Evolutionary conservation across 2,888 invertebrate species (phyloP).

Genomic region (Drosophila kanekoi): DNA sequence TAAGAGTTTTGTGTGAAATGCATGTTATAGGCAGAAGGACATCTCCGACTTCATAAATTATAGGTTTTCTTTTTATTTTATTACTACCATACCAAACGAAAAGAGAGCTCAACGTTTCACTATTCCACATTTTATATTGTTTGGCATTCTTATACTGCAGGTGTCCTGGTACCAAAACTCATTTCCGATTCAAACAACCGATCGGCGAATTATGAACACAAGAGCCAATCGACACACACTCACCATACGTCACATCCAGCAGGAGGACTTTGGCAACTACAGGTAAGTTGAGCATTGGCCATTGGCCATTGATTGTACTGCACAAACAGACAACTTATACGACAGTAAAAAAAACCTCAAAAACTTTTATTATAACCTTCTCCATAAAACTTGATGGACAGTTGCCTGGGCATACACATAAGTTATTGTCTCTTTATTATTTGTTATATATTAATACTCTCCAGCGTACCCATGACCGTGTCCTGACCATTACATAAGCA

Average conservation of each 20-base stretch:
- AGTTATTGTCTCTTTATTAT: slow-evolving; percentile 43
- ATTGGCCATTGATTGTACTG: slow-evolving; percentile 3
- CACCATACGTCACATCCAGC: slow-evolving; percentile 88
- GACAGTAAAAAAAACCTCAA: slow-evolving; percentile 38
- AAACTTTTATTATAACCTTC: slow-evolving; percentile 62
- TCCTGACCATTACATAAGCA: slow-evolving; percentile 66
- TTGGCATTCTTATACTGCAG: slow-evolving; percentile 81
- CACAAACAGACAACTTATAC: slow-evolving; percentile 38
- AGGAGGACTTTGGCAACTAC: slow-evolving; percentile 90
- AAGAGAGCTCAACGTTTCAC: too few species aligned
- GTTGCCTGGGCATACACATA: slow-evolving; percentile 28
- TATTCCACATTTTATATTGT: too few species aligned
- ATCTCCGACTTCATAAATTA: too few species aligned
- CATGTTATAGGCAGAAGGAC: too few species aligned
- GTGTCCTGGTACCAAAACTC: slow-evolving; percentile 91
- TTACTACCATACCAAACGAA: too few species aligned
- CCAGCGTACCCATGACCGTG: slow-evolving; percentile 33
- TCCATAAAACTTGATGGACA: slow-evolving; percentile 34
- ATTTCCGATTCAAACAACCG: slow-evolving; percentile 88
- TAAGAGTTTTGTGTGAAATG: too few species aligned
- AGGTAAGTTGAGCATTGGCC: slow-evolving; percentile 86
- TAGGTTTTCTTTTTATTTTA: too few species aligned
- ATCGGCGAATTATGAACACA: slow-evolving; percentile 89
- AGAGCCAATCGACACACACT: slow-evolving; percentile 89
- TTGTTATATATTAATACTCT: slow-evolving; percentile 33